Percentiles rank a stretch among this genome's conserved stretches.
Conservation (phyloP, 2,888 invertebrate species). For the Polyommatus icarus region DNA sequence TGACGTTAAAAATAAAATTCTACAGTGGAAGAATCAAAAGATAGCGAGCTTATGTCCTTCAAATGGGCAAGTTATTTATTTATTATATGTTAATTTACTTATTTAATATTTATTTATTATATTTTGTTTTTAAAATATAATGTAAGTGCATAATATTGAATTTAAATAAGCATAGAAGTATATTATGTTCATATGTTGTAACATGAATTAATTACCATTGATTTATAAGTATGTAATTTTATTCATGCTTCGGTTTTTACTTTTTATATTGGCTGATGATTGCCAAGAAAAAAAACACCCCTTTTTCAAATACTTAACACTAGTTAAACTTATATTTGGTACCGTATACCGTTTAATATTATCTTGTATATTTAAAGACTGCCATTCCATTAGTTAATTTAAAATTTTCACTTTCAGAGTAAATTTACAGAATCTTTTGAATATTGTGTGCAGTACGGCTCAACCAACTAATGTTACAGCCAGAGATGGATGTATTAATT, state of each 20-base stretch:
- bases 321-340: background rate
- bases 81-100: no score
- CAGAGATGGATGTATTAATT: constrained; percentile 83
- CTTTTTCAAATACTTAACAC: background rate
- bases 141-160: no score
- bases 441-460: constrained; percentile 83
- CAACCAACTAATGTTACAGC: constrained; percentile 79
- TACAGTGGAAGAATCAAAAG: constrained; percentile 76
- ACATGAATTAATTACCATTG: no score
- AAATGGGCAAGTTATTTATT: constrained; percentile 59
- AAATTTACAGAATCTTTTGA: constrained; percentile 77
- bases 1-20: constrained; percentile 72
- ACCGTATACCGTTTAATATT: no score
- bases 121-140: no score
- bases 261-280: no score
- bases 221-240: no score
- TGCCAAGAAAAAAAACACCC: no score
- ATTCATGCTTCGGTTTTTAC: no score
- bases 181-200: no score
- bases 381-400: background rate
- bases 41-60: constrained; percentile 67
- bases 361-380: background rate
- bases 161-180: no score
- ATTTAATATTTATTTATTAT: no score
- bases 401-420: constrained; percentile 50